phyloP scores from a whole-genome alignment of 1,140 invertebrate species.

The Chlorops oryzae region DNA sequence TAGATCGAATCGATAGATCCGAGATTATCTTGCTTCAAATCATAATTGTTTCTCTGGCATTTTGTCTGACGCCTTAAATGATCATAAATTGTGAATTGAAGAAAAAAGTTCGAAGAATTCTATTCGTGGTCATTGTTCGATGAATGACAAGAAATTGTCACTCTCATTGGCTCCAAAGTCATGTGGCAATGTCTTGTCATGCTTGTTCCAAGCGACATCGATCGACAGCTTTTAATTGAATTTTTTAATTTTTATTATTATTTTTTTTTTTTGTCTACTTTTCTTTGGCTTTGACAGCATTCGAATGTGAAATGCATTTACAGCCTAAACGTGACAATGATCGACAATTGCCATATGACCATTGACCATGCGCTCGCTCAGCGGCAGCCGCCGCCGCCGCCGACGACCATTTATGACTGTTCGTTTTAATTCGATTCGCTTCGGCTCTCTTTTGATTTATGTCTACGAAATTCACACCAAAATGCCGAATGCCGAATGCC shows the following conservation, averaged over 20 bases:
- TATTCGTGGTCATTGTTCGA: no score
- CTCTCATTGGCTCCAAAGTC: no score
- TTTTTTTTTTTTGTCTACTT: no score
- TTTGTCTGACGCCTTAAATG: conserved; percentile 12
- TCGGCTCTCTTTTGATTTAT: neutral
- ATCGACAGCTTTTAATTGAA: no score
- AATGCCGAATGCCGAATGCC: neutral
- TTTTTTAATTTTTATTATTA: no score
- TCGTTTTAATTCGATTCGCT: neutral
- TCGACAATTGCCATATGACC: neutral
- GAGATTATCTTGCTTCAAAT: no score
- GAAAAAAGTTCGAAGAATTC: conserved; percentile 12
- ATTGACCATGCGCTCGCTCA: conserved; percentile 1
- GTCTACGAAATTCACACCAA: neutral
- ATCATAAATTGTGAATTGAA: conserved; percentile 12
- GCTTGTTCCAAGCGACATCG: no score
- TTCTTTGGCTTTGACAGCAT: no score
- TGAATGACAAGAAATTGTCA: no score
- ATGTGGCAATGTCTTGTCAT: no score
- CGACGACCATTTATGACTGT: neutral
- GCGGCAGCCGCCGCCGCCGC: neutral
- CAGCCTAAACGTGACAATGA: conserved; percentile 41
- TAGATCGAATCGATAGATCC: no score
- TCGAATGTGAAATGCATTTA: conserved; percentile 39
- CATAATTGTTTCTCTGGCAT: neutral